Base-by-base conservation (phyloP, 2,113 vertebrate genomes). In the Nestor notabilis region DNA sequence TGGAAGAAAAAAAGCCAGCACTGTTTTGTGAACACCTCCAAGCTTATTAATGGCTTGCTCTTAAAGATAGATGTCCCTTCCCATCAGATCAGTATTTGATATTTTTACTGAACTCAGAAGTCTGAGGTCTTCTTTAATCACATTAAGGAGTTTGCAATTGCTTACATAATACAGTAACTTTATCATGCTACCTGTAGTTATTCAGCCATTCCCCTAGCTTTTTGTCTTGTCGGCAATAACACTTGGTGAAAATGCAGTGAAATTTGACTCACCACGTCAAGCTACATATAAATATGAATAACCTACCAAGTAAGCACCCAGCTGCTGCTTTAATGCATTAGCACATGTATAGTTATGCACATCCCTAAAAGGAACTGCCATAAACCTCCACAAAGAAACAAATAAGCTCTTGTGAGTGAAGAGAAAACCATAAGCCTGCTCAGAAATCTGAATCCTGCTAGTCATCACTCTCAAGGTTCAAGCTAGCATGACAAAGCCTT, bases 401-500 rank as follows among this genome's bases (percentile, higher is more conserved):
- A 92, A 88, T 92, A 93, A 86, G 72, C 70, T 89, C 87, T 89
- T 92, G 83, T 80, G 50, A 94, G 71, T 61, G 25, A 92, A 97
- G 39, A 80, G 66, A 81, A 90, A 97, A 87, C 41, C 4, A 1
- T 75, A 84, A 91, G 86, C 61, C 61, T 83, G 87, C 91, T 61
- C 92, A 96, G 87, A 96, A 95, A 96, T 85, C 76, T 83, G 50
- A 94, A 87, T 91, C 69, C 82, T 76, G 44, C 85, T 95, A 91
- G 66, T 89, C 92, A 82, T 87, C 69, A 80, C 84, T 95, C 95
- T 83, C 83, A 91, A 93, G 89, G 77, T 87, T 89, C 96, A 93
- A 95, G 69, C 69, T 72, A 93, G 83, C 92, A 95, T 93, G 96
- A 95, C 91, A 95, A 95, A 95, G 91, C 86, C 96, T 94, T 95